Evolutionary conservation across 1,140 invertebrate genomes (phyloP).

Genomic region (Pseudomyrmex concolor): DNA sequence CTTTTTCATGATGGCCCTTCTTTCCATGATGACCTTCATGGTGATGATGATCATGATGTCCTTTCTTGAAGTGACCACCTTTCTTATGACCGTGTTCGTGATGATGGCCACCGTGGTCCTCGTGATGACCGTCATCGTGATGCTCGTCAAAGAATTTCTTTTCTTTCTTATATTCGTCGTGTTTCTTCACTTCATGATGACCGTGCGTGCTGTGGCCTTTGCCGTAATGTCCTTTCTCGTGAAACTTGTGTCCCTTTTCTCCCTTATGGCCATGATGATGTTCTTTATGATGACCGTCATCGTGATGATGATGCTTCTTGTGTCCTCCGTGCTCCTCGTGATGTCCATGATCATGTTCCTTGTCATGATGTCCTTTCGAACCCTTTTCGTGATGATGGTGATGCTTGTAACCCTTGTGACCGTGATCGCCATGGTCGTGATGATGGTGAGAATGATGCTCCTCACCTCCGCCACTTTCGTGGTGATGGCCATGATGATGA

Average conservation of each 20-base stretch:
- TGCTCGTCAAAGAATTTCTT: conserved; percentile 92
- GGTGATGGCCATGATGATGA: conserved; percentile 79
- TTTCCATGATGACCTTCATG: conserved; percentile 88
- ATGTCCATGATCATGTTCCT: conserved; percentile 88
- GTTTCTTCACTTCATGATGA: conserved; percentile 88
- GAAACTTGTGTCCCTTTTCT: conserved; percentile 88
- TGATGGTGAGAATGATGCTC: conserved; percentile 86
- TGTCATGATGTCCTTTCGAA: conserved; percentile 88
- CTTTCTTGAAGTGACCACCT: conserved; percentile 91
- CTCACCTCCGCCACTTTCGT: conserved; percentile 86
- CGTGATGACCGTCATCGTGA: conserved; percentile 92
- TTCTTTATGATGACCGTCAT: conserved; percentile 88
- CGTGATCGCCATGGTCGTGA: conserved; percentile 80
- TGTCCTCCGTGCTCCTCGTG: conserved; percentile 88
- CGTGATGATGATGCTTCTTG: conserved; percentile 89
- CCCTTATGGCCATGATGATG: conserved; percentile 87
- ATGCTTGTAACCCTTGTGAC: conserved; percentile 87
- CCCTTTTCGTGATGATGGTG: conserved; percentile 88
- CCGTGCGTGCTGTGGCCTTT: conserved; percentile 90
- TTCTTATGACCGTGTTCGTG: conserved; percentile 90
- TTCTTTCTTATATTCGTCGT: conserved; percentile 90
- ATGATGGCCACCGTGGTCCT: conserved; percentile 91
- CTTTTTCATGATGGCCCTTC: conserved; percentile 86
- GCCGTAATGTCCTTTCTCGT: conserved; percentile 88
- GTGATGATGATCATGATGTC: conserved; percentile 89